A percentile compares a stretch with the other conserved stretches of the same genome.
Evolutionary conservation across 2,113 vertebrate species (phyloP).

Genomic region (Hylia prasina): DNA sequence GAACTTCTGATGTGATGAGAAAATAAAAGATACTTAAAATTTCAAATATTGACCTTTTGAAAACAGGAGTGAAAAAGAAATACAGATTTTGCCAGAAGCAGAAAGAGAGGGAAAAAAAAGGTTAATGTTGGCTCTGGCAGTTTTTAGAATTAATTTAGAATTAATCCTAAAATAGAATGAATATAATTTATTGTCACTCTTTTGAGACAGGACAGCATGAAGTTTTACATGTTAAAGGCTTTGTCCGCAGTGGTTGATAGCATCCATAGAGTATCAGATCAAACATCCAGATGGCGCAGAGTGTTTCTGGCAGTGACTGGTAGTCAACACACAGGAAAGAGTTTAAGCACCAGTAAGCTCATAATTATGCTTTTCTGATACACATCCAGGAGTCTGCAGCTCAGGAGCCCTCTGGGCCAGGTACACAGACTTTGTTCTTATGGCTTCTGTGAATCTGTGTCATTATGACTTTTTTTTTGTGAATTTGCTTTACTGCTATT

Average conservation of each 20-base stretch:
- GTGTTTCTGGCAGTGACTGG: neutral
- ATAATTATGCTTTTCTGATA: neutral
- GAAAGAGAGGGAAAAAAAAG: neutral
- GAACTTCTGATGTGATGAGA: neutral
- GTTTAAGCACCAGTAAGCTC: neutral
- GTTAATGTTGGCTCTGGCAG: neutral
- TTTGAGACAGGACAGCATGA: neutral
- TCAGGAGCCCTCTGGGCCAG: neutral
- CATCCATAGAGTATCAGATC: neutral
- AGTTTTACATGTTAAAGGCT: neutral
- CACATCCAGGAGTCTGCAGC: neutral
- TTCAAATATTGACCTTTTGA: neutral
- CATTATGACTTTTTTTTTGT: neutral
- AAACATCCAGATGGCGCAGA: rapidly evolving
- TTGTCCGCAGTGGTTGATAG: neutral
- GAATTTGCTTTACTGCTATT: neutral
- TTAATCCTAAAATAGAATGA: neutral
- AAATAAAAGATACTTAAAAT: neutral
- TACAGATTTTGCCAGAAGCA: neutral
- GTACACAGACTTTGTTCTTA: rapidly evolving
- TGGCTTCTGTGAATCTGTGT: neutral
- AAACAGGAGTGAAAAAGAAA: neutral
- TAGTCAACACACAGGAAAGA: neutral
- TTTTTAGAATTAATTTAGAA: neutral
- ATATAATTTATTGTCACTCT: neutral